phyloP scores from a whole-genome alignment of 2,113 vertebrate species.

The Daboia siamensis region DNA sequence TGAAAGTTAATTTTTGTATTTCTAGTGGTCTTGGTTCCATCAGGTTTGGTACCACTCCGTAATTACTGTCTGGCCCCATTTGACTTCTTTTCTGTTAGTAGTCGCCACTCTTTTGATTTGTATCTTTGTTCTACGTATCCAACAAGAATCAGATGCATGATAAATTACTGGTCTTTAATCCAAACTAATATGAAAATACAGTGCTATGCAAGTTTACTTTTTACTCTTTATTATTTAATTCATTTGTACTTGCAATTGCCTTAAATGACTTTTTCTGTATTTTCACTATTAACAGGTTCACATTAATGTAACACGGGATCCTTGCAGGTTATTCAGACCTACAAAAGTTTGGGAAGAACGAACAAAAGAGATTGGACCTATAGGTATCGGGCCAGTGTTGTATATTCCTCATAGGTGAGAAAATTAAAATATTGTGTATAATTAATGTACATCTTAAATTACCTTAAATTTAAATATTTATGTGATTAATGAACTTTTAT shows the following conservation, averaged over 20 bases:
- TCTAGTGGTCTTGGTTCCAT: neutral
- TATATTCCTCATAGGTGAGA: slow-evolving; percentile 75
- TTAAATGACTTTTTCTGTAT: neutral
- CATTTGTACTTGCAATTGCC: neutral
- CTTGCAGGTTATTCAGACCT: slow-evolving; percentile 66
- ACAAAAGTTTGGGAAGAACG: slow-evolving; percentile 77
- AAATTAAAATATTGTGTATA: neutral
- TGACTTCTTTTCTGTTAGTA: neutral
- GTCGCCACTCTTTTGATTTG: neutral
- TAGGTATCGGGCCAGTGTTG: slow-evolving; percentile 56
- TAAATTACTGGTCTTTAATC: neutral
- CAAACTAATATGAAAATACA: neutral
- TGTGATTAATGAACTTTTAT: neutral
- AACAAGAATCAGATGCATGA: neutral
- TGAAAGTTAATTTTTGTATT: neutral
- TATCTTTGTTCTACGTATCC: neutral
- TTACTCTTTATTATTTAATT: neutral
- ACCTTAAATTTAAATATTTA: neutral
- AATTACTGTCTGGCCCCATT: neutral
- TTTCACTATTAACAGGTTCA: slow-evolving; percentile 68
- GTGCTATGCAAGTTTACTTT: neutral
- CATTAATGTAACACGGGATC: slow-evolving; percentile 68
- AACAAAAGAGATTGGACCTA: slow-evolving; percentile 60
- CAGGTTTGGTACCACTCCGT: neutral
- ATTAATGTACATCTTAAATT: neutral